phyloP scores from a whole-genome alignment of 2,888 invertebrate species.

The Epistrophe grossulariae region DNA sequence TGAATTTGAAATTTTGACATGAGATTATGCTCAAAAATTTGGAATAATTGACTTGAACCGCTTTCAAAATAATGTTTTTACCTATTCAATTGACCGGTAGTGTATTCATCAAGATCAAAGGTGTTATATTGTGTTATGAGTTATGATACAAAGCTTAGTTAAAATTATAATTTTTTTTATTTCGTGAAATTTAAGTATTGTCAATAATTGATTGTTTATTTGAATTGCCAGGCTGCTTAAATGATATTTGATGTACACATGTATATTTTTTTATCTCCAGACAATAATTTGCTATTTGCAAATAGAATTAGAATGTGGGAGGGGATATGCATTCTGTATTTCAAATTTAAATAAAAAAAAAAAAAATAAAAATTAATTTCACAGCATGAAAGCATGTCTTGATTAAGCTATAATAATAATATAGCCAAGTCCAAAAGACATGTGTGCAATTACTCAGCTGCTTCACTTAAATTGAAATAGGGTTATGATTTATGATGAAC shows the following conservation, averaged over 20 bases:
- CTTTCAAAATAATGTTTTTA: background rate
- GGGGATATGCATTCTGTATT: background rate
- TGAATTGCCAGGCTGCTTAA: background rate
- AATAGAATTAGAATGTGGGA: background rate
- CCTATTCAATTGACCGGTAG: background rate
- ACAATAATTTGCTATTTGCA: background rate
- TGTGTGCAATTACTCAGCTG: conserved; percentile 24
- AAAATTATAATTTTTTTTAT: background rate
- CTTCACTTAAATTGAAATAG: conserved; percentile 18
- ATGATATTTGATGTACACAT: conserved; percentile 13
- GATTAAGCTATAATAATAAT: background rate
- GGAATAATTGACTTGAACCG: background rate
- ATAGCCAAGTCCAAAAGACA: background rate
- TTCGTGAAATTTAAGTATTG: conserved; percentile 13
- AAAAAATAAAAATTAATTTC: background rate
- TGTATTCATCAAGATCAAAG: background rate
- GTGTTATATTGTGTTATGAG: background rate
- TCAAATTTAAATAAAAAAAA: background rate
- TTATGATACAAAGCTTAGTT: background rate
- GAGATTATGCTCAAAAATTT: too few species aligned
- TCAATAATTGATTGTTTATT: background rate
- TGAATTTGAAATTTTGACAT: too few species aligned
- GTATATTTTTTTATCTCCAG: background rate
- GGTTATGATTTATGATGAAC: conserved; percentile 29
- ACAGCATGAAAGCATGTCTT: background rate